Base-by-base conservation (phyloP, 2,888 invertebrate genomes). In the Pristionchus arcanus region DNA sequence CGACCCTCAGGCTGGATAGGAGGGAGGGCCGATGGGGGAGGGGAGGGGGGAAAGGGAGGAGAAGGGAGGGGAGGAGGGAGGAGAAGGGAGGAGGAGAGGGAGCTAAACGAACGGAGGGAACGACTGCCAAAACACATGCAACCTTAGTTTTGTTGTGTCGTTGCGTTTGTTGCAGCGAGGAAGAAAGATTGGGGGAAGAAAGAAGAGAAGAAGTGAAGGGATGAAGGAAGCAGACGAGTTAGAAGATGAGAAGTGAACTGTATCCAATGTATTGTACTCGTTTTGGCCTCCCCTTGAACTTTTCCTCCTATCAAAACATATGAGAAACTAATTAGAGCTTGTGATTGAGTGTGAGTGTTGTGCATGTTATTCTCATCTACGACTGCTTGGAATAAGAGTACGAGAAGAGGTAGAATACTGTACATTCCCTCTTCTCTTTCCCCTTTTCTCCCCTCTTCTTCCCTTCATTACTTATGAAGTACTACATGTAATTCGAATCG, bases 361-460 rank as follows among this genome's bases (percentile, higher is more conserved):
- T 74, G 16, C 74, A 74, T 74, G 37, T 74, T 74, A 74, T 74
- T 74, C 74, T 74, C 34, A 74, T 25, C 28, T 19, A 25, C 63
- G 63, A n/a, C 63, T n/a, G 19, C 28, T 28, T 25, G n/a, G 74
- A 74, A 74, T 28, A 31, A 31, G 28, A 91, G 90, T 90, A 87
- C 90, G 91, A 88, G 89, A 89, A 86, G 90, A 90, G 90, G 90
- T 90, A 90, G 34, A 31, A 37, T 74, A 74, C 74, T 74, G 74
- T 83, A 49, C 89, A 63, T 74, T 59, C 81, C 49, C 90, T 91
- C 89, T 91, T 91, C 90, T 90, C 86, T 90, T 85, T 90, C 91
- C 89, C 91, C 90, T 90, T 83, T 83, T 83, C 89, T 89, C 90
- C 87, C 89, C 89, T 89, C 85, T 63, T 84, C 49, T 84, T 86